Percentiles rank a stretch among this genome's conserved stretches.
Conservation (phyloP, 2,888 invertebrate species). For the Eupithecia centaureata region DNA sequence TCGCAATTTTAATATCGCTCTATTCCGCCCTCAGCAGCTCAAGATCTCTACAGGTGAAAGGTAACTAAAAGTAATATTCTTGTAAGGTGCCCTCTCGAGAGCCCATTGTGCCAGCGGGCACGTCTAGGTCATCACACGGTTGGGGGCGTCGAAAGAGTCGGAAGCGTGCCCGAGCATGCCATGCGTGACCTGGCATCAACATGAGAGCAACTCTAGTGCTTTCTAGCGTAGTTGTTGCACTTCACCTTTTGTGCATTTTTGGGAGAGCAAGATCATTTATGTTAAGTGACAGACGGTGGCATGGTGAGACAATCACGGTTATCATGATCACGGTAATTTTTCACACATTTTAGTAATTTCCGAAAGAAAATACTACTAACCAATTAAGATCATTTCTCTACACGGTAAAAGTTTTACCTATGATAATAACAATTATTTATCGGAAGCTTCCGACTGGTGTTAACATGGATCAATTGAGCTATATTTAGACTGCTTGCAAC, state of each 20-base stretch:
- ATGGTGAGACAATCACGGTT: not conserved
- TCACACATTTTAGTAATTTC: not conserved
- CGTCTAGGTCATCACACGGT: constrained; percentile 59
- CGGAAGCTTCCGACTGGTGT: no score
- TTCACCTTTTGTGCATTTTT: constrained; percentile 24
- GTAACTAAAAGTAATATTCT: constrained; percentile 20
- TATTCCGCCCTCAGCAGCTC: not conserved
- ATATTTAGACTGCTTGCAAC: no score
- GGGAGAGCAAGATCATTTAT: not conserved
- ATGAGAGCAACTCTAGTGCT: constrained; percentile 49
- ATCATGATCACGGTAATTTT: not conserved
- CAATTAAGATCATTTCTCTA: not conserved
- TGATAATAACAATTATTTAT: no score
- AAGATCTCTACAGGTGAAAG: constrained; percentile 11
- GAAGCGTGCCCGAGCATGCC: constrained; percentile 55
- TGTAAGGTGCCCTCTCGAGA: constrained; percentile 16
- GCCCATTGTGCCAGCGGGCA: constrained; percentile 39
- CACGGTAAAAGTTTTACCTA: not conserved
- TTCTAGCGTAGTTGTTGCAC: constrained; percentile 37
- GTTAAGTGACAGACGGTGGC: not conserved
- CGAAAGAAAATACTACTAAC: no score
- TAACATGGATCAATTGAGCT: no score
- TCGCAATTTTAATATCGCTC: constrained; percentile 11
- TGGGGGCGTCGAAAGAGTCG: constrained; percentile 42
- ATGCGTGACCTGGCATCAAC: constrained; percentile 68